These are phyloP conservation scores for Lacerta bilineata DNA, from an alignment of 2,797 vertebrate species.

Conservation along the genomic window DNA sequence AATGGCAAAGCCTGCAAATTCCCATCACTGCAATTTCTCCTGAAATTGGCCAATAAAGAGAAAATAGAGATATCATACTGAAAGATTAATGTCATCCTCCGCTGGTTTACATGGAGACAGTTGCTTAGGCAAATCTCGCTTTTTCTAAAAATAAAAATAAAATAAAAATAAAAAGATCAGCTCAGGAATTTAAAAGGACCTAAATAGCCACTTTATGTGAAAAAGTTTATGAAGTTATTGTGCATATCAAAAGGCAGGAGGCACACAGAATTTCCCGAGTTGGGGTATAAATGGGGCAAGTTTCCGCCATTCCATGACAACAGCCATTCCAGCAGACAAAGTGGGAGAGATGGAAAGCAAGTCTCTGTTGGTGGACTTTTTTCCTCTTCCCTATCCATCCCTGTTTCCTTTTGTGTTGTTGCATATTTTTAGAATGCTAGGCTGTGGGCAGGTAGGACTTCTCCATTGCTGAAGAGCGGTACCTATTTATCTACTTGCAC, in stretches of 20 bases:
- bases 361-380: too few species aligned
- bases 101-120: not conserved
- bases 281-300: not conserved
- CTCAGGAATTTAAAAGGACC: slow-evolving; percentile 12
- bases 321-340: too few species aligned
- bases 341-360: too few species aligned
- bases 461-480: not conserved
- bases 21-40: slow-evolving; percentile 8
- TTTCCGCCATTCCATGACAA: too few species aligned
- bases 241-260: slow-evolving; percentile 7
- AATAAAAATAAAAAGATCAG: not conserved
- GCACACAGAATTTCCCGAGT: not conserved
- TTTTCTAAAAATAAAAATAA: slow-evolving; percentile 10
- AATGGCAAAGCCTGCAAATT: slow-evolving; percentile 17
- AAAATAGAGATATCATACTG: slow-evolving; percentile 5
- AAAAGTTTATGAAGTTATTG: not conserved
- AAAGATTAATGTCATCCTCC: slow-evolving; percentile 31
- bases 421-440: too few species aligned
- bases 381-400: too few species aligned
- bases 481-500: too few species aligned
- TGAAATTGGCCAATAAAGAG: slow-evolving; percentile 35
- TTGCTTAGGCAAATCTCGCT: not conserved
- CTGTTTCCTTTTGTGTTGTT: too few species aligned
- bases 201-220: not conserved
- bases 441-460: not conserved